A percentile compares a stretch with the other conserved stretches of the same genome.
Conservation (phyloP, 2,797 vertebrate species). For the Smutsia gigantea region DNA sequence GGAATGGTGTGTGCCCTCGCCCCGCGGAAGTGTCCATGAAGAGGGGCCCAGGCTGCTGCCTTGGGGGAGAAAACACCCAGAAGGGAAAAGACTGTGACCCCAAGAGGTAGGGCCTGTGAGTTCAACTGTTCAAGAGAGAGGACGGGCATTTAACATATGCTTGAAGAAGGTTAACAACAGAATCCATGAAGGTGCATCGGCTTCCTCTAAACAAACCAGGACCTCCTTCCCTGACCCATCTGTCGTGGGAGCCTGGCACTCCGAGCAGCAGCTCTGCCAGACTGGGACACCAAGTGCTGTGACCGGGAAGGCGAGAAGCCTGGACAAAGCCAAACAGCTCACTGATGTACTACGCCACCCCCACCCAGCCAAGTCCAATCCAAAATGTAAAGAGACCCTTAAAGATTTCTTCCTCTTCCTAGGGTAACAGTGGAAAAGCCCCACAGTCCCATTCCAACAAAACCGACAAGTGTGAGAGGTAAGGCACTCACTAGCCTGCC, state of each 20-base stretch:
- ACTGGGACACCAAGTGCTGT: background rate
- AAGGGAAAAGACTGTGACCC: background rate
- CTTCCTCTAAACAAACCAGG: background rate
- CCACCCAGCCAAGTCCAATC: background rate
- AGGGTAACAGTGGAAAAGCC: slow-evolving; percentile 13
- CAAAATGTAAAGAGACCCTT: background rate
- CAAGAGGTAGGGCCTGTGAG: background rate
- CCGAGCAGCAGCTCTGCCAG: background rate
- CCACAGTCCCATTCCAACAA: background rate
- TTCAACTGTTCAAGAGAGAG: background rate
- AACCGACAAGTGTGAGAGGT: background rate
- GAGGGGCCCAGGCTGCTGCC: background rate
- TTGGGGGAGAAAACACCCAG: background rate
- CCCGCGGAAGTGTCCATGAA: background rate
- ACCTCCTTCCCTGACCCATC: background rate
- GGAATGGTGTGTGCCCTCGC: background rate
- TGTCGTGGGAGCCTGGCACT: background rate
- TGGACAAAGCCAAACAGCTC: background rate
- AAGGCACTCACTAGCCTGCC: background rate
- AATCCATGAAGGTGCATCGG: background rate
- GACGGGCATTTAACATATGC: background rate
- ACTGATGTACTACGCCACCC: background rate
- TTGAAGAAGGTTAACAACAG: background rate
- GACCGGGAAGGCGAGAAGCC: background rate
- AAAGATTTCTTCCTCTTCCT: background rate